phyloP scores from a whole-genome alignment of 2,888 invertebrate species.

The Eutolmus rufibarbis region DNA sequence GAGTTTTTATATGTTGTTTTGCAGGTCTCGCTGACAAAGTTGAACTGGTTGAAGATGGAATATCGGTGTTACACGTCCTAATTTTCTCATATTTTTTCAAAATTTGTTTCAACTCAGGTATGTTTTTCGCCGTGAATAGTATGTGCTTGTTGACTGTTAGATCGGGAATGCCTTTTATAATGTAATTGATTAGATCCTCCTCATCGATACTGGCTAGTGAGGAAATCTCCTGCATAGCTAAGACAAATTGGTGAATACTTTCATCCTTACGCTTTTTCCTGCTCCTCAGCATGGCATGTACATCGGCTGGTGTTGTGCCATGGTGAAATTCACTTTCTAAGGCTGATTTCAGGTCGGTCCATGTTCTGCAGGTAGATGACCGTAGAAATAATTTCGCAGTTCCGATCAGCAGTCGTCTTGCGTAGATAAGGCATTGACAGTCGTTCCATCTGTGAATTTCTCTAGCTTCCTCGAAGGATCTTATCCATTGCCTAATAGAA shows the following conservation, averaged over 20 bases:
- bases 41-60: neutral
- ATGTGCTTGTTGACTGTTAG: neutral
- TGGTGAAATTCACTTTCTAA: neutral
- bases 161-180: neutral
- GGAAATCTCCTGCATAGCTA: neutral
- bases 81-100: neutral
- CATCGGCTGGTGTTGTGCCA: neutral
- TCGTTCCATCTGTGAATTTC: neutral
- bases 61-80: neutral
- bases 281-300: neutral
- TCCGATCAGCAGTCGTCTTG: neutral
- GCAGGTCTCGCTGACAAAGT: neutral
- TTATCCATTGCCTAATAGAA: neutral
- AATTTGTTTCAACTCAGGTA: neutral
- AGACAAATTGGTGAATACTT: neutral
- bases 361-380: neutral
- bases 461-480: slow-evolving; percentile 1
- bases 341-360: neutral
- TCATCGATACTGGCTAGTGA: neutral
- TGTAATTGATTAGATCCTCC: neutral
- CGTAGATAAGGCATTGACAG: neutral
- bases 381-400: neutral
- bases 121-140: neutral
- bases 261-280: neutral
- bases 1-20: neutral